phyloP scores from a whole-genome alignment of 2,113 vertebrate genomes.

The Girardinichthys multiradiatus region DNA sequence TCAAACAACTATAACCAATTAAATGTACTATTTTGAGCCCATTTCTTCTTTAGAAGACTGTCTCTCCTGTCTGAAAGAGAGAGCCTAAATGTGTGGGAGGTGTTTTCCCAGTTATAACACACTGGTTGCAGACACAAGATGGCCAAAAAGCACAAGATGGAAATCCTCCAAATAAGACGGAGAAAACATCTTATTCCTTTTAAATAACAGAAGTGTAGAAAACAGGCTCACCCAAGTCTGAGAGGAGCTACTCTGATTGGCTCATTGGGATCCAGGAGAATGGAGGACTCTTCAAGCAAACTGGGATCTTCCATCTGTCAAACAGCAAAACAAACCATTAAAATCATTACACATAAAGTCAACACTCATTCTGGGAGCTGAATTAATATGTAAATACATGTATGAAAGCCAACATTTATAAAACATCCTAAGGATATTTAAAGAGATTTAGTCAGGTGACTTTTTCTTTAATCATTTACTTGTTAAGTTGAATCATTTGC shows the following conservation, averaged over 20 bases:
- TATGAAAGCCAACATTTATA: neutral
- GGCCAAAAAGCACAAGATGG: neutral
- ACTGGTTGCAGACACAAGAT: slow-evolving; percentile 10
- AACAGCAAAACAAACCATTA: slow-evolving; percentile 45
- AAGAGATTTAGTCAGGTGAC: neutral
- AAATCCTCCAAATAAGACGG: slow-evolving; percentile 1
- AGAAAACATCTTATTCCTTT: slow-evolving; percentile 13
- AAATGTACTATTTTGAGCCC: neutral
- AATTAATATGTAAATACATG: neutral
- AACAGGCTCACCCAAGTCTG: slow-evolving; percentile 87
- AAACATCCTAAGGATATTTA: neutral
- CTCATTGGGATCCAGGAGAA: slow-evolving; percentile 91
- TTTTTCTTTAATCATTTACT: slow-evolving; percentile 4
- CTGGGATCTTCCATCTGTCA: slow-evolving; percentile 99
- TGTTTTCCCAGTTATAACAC: neutral
- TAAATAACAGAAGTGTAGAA: neutral
- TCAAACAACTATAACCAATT: neutral
- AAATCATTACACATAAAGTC: neutral
- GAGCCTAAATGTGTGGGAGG: slow-evolving; percentile 21
- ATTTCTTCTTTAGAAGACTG: slow-evolving; percentile 6
- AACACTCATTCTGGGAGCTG: neutral
- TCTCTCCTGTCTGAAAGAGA: neutral
- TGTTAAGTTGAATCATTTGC: slow-evolving; percentile 64
- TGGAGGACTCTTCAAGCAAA: slow-evolving; percentile 93
- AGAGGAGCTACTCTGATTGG: slow-evolving; percentile 86